A percentile compares a stretch with the other conserved stretches of the same genome.
These are phyloP conservation scores for Bubalus kerabau DNA, from an alignment of 2,113 vertebrate genomes.

Conservation along the genomic window DNA sequence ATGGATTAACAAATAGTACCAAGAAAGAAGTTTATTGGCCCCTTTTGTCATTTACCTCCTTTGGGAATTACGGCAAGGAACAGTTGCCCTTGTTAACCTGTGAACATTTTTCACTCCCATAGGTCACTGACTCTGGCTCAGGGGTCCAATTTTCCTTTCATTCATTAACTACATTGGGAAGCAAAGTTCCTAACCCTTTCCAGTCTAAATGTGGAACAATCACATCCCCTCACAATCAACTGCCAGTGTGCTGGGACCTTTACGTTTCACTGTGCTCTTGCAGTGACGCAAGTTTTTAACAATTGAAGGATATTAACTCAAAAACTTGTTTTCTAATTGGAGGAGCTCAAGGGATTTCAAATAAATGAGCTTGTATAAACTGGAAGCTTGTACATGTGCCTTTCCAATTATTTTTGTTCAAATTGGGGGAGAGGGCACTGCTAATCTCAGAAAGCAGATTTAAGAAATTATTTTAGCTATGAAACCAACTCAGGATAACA, in stretches of 20 bases:
- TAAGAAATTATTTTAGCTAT: slow-evolving; percentile 75
- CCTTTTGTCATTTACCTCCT: slow-evolving; percentile 86
- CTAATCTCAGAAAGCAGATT: slow-evolving; percentile 82
- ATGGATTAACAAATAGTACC: slow-evolving; percentile 78
- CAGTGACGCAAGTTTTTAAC: slow-evolving; percentile 94
- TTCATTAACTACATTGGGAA: slow-evolving; percentile 96
- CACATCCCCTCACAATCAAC: slow-evolving; percentile 89
- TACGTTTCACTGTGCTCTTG: slow-evolving; percentile 81
- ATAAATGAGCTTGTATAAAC: slow-evolving; percentile 83
- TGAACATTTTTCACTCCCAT: slow-evolving; percentile 93
- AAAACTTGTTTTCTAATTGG: slow-evolving; percentile 88
- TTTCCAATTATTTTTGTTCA: slow-evolving; percentile 83
- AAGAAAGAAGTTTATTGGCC: slow-evolving; percentile 80
- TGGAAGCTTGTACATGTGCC: slow-evolving; percentile 86
- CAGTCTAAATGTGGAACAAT: slow-evolving; percentile 93
- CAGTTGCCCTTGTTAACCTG: slow-evolving; percentile 91
- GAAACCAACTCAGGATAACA: slow-evolving; percentile 45
- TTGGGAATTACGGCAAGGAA: slow-evolving; percentile 81
- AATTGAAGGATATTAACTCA: slow-evolving; percentile 98
- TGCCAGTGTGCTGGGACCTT: slow-evolving; percentile 82
- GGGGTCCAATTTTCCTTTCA: slow-evolving; percentile 91
- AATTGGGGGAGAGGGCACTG: slow-evolving; percentile 81
- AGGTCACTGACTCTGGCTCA: slow-evolving; percentile 89
- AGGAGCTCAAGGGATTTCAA: slow-evolving; percentile 83
- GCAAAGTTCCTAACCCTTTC: slow-evolving; percentile 94